Evolutionary conservation across 2,797 vertebrate genomes (phyloP).

Genomic region (Tinamus major): DNA sequence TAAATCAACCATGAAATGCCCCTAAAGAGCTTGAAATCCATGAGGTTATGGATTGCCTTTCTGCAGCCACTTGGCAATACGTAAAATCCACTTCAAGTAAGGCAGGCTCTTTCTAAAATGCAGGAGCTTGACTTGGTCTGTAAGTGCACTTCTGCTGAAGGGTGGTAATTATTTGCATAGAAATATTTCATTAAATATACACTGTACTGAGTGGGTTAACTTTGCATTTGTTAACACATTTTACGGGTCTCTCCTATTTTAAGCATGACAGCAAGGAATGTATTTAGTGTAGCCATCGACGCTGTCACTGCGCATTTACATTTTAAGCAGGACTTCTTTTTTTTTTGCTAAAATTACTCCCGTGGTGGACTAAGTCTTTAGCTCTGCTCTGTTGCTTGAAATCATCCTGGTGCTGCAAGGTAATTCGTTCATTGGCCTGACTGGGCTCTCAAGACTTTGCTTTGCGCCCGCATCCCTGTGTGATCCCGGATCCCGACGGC

Average conservation of each 20-base stretch:
- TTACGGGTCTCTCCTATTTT: neutral
- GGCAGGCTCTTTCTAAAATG: neutral
- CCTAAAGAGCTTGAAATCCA: neutral
- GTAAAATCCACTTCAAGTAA: neutral
- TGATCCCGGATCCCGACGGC: neutral
- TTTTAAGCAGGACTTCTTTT: neutral
- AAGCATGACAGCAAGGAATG: neutral
- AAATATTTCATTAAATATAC: neutral
- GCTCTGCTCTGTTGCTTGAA: neutral
- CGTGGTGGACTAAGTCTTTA: neutral
- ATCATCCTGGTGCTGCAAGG: neutral
- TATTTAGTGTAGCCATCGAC: neutral
- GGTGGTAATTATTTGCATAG: neutral
- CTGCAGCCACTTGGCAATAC: neutral
- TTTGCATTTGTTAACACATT: neutral
- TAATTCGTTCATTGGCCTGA: neutral
- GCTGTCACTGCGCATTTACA: neutral
- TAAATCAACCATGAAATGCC: neutral
- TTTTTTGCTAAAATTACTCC: neutral
- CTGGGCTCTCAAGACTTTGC: neutral
- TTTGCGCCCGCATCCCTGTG: neutral
- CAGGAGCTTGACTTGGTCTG: neutral
- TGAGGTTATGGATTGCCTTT: neutral
- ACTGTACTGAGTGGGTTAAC: neutral
- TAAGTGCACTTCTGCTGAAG: slow-evolving; percentile 11